phyloP scores from a whole-genome alignment of 1,140 invertebrate genomes.

The Copidosoma floridanum region DNA sequence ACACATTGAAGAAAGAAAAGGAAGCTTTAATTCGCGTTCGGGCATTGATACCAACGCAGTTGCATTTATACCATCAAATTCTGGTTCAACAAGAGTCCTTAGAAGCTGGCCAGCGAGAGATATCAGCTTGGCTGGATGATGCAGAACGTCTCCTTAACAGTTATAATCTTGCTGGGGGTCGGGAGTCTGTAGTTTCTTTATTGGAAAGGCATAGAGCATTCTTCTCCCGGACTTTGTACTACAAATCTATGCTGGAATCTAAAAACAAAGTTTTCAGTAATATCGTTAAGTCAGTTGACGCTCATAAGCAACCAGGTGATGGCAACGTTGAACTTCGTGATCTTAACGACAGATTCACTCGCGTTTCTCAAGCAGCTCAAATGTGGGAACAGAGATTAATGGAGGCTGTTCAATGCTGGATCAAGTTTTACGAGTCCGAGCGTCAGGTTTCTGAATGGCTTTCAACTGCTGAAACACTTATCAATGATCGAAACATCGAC shows the following conservation, averaged over 20 bases:
- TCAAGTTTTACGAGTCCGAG: slow-evolving; percentile 79
- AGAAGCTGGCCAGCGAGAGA: slow-evolving; percentile 82
- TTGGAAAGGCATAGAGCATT: slow-evolving; percentile 83
- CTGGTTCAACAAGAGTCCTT: slow-evolving; percentile 87
- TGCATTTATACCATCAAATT: slow-evolving; percentile 79
- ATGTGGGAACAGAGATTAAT: slow-evolving; percentile 78
- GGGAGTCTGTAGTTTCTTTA: slow-evolving; percentile 70
- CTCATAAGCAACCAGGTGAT: slow-evolving; percentile 68
- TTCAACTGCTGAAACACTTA: slow-evolving; percentile 75
- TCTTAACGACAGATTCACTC: slow-evolving; percentile 79
- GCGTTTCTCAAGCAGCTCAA: slow-evolving; percentile 70
- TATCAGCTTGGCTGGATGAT: slow-evolving; percentile 79
- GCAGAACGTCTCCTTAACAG: slow-evolving; percentile 72
- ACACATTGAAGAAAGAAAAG: slow-evolving; percentile 84
- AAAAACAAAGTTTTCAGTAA: slow-evolving; percentile 92
- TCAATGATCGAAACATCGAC: slow-evolving; percentile 79
- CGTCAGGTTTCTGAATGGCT: slow-evolving; percentile 82
- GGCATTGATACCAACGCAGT: slow-evolving; percentile 74
- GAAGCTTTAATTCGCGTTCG: slow-evolving; percentile 80
- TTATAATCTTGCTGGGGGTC: slow-evolving; percentile 66
- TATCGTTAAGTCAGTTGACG: slow-evolving; percentile 75
- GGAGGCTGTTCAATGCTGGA: slow-evolving; percentile 79
- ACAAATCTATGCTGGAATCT: slow-evolving; percentile 90
- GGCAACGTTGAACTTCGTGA: slow-evolving; percentile 72
- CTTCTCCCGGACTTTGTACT: slow-evolving; percentile 84